Evolutionary conservation across 2,113 vertebrate genomes (phyloP), one percentile per base, ranked within the genome.

Genomic region (Isichthys henryi): DNA sequence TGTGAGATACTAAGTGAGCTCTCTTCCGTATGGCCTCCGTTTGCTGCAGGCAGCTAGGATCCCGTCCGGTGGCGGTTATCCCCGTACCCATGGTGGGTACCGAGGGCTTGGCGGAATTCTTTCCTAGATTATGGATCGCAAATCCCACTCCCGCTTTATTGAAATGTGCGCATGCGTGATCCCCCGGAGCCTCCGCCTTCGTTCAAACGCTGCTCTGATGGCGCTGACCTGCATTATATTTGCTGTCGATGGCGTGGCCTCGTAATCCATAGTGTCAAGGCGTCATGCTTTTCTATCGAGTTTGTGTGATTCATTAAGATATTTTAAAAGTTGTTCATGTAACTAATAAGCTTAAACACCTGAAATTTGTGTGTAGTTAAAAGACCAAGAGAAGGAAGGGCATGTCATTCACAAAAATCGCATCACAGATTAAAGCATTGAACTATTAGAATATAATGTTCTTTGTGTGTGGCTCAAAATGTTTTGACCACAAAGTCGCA

Each of bases 61-160:
- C 17, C 5, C 17, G 19, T 39, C 45, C 19, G 3, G 80, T 83
- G 80, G 17, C 5, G 39, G 77, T 84, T 84, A 84, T 39, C 7
- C 43, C 43, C 15, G 45, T 31, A 48, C n/a, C 66, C 17, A 80
- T 66, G 66, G 52, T 89, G 91, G 88, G 92, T 77, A 87, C 90
- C n/a, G 86, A 17, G 89, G 49, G 90, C 92, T 5, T 27, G 6
- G 82, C 77, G 89, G 90, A 92, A 95, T 93, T 94, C 93, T 91
- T 95, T 93, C 93, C 90, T 62, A 95, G 93, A 95, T 96, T 94
- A 95, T 89, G 91, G 92, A 91, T 87, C 90, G 23, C 46, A 91
- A 92, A 91, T 93, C 92, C 92, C 89, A 58, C 92, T 93, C 92
- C 92, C 70, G 90, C 84, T 31, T 86, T 58, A 58, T 39, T 88